Conservation (phyloP, 1,140 invertebrate species). For the Scaptomyza hsui region DNA sequence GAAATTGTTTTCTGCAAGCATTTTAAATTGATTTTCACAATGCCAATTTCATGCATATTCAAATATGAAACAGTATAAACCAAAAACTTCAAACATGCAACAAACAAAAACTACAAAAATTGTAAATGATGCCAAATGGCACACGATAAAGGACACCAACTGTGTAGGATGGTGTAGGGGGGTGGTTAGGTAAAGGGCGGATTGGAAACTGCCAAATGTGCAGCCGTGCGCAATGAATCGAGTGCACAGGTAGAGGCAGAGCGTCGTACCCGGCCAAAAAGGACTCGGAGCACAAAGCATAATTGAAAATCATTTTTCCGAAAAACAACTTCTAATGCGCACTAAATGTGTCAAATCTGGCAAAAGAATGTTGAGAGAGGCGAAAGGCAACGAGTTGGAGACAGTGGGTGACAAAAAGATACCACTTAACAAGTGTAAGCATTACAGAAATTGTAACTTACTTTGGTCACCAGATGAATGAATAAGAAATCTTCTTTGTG, state of each 20-base stretch:
- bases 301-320: slow-evolving; percentile 71
- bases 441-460: too few species aligned
- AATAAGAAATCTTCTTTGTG: too few species aligned
- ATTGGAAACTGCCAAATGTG: slow-evolving; percentile 57
- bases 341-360: slow-evolving; percentile 35
- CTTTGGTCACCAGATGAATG: too few species aligned
- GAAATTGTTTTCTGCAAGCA: slow-evolving; percentile 40
- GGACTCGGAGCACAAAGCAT: slow-evolving; percentile 44
- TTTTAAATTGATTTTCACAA: slow-evolving; percentile 61
- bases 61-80: slow-evolving; percentile 26
- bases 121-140: slow-evolving; percentile 67
- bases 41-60: slow-evolving; percentile 65
- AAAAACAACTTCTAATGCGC: slow-evolving; percentile 48
- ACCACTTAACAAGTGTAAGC: not conserved
- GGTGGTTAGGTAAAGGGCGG: not conserved
- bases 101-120: slow-evolving; percentile 13
- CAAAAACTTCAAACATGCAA: slow-evolving; percentile 10
- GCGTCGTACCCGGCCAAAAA: slow-evolving; percentile 23
- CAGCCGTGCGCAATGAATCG: slow-evolving; percentile 77
- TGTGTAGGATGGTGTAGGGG: not conserved
- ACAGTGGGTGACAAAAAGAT: slow-evolving; percentile 1
- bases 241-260: slow-evolving; percentile 69
- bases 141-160: slow-evolving; percentile 31
- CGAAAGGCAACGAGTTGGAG: not conserved
- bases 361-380: not conserved